Conservation (phyloP, 1,140 invertebrate species). For the Meloidogyne hapla region DNA sequence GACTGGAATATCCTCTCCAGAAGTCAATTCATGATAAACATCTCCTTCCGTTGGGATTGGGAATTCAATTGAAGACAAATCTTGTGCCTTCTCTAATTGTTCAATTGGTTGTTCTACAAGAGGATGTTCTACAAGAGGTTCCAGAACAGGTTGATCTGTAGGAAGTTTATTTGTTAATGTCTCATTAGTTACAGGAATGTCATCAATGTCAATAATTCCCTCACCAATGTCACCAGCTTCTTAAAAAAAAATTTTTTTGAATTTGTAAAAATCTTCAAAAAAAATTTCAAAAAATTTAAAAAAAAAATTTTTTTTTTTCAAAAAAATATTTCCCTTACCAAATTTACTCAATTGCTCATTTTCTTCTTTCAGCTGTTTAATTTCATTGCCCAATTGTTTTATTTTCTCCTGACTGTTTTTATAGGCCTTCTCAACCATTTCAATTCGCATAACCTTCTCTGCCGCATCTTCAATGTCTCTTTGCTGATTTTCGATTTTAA, state of each 20-base stretch:
- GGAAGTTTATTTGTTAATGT: background rate
- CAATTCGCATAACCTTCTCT: conserved; percentile 23
- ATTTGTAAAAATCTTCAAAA: background rate
- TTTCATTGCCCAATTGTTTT: background rate
- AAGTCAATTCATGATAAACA: background rate
- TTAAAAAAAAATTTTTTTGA: background rate
- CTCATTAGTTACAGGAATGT: background rate
- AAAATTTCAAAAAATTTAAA: no score
- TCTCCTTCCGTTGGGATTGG: background rate
- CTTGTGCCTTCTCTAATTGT: background rate
- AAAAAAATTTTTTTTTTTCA: no score
- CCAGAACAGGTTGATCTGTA: background rate
- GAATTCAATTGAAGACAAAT: background rate
- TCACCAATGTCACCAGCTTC: background rate
- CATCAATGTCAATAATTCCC: conserved; percentile 3
- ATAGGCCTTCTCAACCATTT: conserved; percentile 16
- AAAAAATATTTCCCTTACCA: no score
- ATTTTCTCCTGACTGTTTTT: conserved; percentile 5
- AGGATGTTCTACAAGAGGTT: background rate
- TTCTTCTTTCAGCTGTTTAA: conserved; percentile 6
- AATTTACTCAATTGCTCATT: conserved; percentile 17
- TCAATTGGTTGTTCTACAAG: background rate
- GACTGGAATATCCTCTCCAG: background rate
- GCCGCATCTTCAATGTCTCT: conserved; percentile 20
- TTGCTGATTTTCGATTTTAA: background rate